Conservation (phyloP, 2,113 vertebrate genomes). For the Oreotrochilus melanogaster region DNA sequence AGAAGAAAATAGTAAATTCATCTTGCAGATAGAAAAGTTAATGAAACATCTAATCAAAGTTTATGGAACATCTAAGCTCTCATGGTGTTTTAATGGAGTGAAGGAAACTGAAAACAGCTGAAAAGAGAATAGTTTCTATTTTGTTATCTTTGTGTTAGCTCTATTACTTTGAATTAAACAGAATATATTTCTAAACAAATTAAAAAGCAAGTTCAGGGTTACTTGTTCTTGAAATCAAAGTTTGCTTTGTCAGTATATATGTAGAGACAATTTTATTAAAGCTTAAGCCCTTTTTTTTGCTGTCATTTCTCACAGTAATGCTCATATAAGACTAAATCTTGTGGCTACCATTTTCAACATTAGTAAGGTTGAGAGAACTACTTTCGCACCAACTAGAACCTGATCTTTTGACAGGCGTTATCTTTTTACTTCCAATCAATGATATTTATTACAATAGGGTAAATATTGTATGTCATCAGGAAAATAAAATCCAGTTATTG, state of each 20-base stretch:
- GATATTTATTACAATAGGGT: background rate
- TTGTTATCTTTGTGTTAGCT: background rate
- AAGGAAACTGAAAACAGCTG: background rate
- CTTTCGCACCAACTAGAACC: background rate
- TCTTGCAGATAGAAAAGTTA: background rate
- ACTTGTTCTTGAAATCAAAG: background rate
- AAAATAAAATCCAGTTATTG: background rate
- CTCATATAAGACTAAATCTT: background rate
- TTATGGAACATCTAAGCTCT: background rate
- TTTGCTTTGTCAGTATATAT: background rate
- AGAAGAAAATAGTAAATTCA: background rate
- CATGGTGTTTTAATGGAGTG: fast-evolving
- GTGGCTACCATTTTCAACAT: background rate
- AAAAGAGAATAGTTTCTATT: background rate
- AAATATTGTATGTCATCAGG: background rate
- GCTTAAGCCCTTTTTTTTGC: background rate
- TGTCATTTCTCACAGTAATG: background rate
- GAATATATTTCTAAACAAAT: background rate
- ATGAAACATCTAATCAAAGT: too few relatives aligned
- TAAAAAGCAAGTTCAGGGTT: background rate
- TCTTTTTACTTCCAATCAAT: background rate
- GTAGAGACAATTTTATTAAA: background rate
- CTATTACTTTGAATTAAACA: background rate
- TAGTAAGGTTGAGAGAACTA: background rate
- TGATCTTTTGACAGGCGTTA: background rate